phyloP scores from a whole-genome alignment of 2,113 vertebrate species.

The Geococcyx californianus region DNA sequence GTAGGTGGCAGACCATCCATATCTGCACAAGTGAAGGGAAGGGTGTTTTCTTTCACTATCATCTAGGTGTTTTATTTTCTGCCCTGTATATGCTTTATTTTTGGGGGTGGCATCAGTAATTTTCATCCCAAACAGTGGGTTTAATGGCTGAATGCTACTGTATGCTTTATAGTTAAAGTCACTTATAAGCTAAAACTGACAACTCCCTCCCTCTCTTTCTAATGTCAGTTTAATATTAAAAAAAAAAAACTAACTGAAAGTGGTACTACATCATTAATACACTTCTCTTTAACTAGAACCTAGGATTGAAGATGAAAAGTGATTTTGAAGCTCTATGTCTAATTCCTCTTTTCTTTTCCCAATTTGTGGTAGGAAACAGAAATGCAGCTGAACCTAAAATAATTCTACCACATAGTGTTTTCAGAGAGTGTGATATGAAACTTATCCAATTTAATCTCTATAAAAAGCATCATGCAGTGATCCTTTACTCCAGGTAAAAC shows the following conservation, averaged over 20 bases:
- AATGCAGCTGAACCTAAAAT: neutral
- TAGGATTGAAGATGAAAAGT: neutral
- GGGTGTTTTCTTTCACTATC: neutral
- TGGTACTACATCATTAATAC: neutral
- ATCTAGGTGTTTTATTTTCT: neutral
- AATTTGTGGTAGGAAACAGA: neutral
- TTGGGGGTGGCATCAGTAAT: neutral
- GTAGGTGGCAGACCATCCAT: neutral
- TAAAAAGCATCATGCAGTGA: neutral
- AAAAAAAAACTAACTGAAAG: neutral
- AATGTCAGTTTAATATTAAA: neutral
- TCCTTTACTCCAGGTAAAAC: neutral
- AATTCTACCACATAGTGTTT: neutral
- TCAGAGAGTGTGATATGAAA: neutral
- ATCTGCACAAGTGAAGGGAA: neutral
- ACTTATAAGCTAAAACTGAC: neutral
- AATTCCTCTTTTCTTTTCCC: neutral
- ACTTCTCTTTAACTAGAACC: neutral
- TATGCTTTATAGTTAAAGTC: neutral
- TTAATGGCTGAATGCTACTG: neutral
- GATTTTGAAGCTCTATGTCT: neutral
- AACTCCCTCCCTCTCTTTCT: neutral
- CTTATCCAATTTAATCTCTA: neutral
- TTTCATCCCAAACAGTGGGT: neutral
- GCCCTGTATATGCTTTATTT: neutral